Evolutionary conservation across 2,888 invertebrate genomes (phyloP).

Genomic region (Temnothorax ravouxi): DNA sequence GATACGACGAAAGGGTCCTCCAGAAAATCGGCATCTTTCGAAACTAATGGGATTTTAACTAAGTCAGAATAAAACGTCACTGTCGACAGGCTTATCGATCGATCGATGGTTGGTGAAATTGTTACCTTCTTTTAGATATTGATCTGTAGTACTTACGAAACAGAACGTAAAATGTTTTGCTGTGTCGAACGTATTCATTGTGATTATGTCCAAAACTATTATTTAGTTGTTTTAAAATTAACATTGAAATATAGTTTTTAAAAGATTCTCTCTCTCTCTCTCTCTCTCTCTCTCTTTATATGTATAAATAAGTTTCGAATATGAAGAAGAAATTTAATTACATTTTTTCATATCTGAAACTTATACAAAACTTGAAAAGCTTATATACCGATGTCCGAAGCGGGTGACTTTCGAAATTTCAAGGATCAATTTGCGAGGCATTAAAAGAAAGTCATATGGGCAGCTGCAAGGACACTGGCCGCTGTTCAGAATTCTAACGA

Average conservation of each 20-base stretch:
- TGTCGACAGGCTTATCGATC: constrained; percentile 56
- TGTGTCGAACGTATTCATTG: background rate
- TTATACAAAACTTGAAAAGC: background rate
- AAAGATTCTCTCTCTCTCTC: background rate
- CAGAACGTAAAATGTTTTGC: background rate
- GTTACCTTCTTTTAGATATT: background rate
- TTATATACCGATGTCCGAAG: background rate
- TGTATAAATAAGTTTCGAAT: background rate
- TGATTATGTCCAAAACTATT: background rate
- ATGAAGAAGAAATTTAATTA: no score
- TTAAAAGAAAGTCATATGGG: background rate
- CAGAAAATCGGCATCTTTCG: constrained; percentile 80
- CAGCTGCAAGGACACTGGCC: constrained; percentile 24
- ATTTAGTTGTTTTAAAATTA: constrained; percentile 3
- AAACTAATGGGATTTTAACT: constrained; percentile 84
- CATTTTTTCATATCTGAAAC: background rate
- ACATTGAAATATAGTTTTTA: background rate
- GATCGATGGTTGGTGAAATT: constrained; percentile 54
- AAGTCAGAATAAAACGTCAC: constrained; percentile 69
- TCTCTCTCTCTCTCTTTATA: background rate
- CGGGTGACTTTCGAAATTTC: background rate
- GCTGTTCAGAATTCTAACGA: constrained; percentile 62
- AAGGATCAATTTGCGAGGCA: background rate
- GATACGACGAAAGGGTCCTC: constrained; percentile 81
- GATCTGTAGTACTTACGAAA: background rate